Base-by-base conservation (phyloP, 2,113 vertebrate species). In the Dunckerocampus dactyliophorus region DNA sequence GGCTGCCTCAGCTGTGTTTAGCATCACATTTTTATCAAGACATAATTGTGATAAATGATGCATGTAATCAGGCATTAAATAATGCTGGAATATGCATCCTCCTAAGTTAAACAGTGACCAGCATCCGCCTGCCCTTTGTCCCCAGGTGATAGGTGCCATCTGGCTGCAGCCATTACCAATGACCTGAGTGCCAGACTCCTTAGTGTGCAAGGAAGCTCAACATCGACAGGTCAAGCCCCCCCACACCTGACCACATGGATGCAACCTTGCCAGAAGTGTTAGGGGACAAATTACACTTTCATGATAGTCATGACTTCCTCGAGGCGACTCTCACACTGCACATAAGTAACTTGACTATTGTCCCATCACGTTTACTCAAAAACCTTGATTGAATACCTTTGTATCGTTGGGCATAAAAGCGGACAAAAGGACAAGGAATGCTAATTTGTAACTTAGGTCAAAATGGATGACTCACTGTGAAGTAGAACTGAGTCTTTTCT, bases 41-140 rank as follows among this genome's bases (percentile, higher is more conserved):
- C 89, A 90, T 92, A 89, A 91, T 91, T 90, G 88, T 86, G 86
- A 90, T 92, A 90, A 92, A 92, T 89, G 87, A 90, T 89, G 88
- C 89, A 89, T 91, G 89, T 91, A 91, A 92, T 91, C 85, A 88
- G 69, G 79, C 79, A 90, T 89, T 90, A 91, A 90, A 89, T 89
- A 90, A 87, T 85, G 84, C 81, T 65, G 75, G 80, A 89, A 91
- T 91, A 90, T 89, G 87, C 89, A 89, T 80, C 83, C 88, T 88
- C 84, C 82, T 89, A 87, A 89, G 80, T 83, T 84, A 88, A 87
- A 88, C 79, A 82, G 79, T 83, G 86, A 86, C 85, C 87, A 84
- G 84, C 74, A 55, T 89, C 87, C 88, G 81, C 82, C 74, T 85
- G 85, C 86, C 85, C 85, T 83, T 76, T 72, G 84, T 88, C 86